phyloP scores from a whole-genome alignment of 2,113 vertebrate genomes.

The Myotis brandtii region DNA sequence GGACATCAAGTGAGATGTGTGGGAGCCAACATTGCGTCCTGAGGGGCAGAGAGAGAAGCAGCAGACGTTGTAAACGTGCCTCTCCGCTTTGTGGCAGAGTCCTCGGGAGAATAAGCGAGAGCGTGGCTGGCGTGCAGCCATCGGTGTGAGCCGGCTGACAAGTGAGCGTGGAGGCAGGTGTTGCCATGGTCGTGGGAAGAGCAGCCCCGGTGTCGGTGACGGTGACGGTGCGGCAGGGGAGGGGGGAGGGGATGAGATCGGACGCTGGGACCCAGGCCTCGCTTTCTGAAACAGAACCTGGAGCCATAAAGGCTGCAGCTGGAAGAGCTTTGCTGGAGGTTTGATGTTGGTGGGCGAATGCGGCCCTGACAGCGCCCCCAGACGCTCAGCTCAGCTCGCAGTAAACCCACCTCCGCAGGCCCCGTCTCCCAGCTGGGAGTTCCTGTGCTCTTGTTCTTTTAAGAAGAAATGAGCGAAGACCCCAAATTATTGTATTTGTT shows the following conservation, averaged over 20 bases:
- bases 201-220: neutral
- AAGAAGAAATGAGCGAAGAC: conserved; percentile 67
- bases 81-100: conserved; percentile 75
- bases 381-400: conserved; percentile 68
- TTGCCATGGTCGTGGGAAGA: conserved; percentile 80
- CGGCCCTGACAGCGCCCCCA: conserved; percentile 69
- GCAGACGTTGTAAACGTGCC: conserved; percentile 78
- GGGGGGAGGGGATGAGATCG: conserved; percentile 66
- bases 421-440: conserved; percentile 56
- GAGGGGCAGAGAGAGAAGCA: conserved; percentile 79
- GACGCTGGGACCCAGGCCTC: conserved; percentile 76
- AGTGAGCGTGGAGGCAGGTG: conserved; percentile 85
- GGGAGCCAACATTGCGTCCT: conserved; percentile 85
- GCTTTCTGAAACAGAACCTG: conserved; percentile 78
- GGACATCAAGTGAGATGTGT: conserved; percentile 76
- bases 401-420: conserved; percentile 64
- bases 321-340: conserved; percentile 80
- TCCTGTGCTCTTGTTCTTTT: conserved; percentile 56
- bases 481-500: conserved; percentile 63
- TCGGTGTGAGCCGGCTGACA: conserved; percentile 84
- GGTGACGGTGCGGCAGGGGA: conserved; percentile 75
- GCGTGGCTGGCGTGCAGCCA: conserved; percentile 65
- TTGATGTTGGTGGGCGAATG: conserved; percentile 80
- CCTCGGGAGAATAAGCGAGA: conserved; percentile 74
- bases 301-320: conserved; percentile 80